Evolutionary conservation across 2,113 vertebrate genomes (phyloP).

Genomic region (Halcyon senegalensis): DNA sequence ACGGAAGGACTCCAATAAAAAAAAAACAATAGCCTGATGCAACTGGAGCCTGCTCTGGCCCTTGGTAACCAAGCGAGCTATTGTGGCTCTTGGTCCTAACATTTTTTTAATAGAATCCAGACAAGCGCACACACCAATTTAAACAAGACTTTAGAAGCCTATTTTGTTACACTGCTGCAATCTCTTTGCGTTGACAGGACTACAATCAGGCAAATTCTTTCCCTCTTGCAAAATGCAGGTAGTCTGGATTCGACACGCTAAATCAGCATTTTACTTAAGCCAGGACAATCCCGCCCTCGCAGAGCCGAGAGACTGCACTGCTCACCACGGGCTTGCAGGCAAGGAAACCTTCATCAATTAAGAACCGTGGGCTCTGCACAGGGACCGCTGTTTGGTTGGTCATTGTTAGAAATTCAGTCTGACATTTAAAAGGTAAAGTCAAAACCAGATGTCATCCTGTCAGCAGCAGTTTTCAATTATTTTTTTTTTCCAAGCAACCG

Average conservation of each 20-base stretch:
- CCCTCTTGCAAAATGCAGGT: constrained; percentile 40
- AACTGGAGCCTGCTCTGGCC: neutral
- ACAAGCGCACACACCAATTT: neutral
- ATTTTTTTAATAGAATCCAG: constrained; percentile 50
- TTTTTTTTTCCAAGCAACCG: neutral
- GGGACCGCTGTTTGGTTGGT: neutral
- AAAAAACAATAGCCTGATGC: constrained; percentile 39
- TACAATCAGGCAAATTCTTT: constrained; percentile 20
- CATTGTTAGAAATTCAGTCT: neutral
- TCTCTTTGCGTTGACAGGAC: constrained; percentile 40
- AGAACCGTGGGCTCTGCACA: neutral
- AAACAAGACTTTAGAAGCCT: constrained; percentile 10
- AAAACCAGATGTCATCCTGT: neutral
- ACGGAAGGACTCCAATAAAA: neutral
- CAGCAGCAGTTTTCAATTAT: neutral
- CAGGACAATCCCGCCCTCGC: neutral
- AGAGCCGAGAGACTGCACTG: neutral
- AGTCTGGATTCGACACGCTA: neutral
- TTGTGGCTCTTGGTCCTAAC: neutral
- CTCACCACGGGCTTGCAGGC: neutral
- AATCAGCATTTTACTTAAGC: neutral
- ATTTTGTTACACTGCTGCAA: neutral
- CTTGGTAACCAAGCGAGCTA: neutral
- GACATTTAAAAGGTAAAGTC: neutral
- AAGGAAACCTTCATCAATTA: neutral